Conservation (phyloP, 2,113 vertebrate species). For the Ginglymostoma cirratum region DNA sequence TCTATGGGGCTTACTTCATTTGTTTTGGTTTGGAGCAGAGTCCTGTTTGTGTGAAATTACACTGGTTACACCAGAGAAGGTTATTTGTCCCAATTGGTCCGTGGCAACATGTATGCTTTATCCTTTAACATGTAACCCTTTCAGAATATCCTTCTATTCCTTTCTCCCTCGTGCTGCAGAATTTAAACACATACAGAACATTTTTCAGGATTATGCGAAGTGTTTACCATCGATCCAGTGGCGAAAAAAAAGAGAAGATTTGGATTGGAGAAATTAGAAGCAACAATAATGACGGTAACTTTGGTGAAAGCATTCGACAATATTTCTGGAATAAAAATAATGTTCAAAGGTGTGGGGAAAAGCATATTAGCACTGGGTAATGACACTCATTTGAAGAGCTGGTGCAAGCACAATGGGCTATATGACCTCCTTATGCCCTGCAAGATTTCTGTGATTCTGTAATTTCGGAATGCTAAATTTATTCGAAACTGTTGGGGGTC, state of each 20-base stretch:
- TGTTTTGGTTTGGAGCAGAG: background rate
- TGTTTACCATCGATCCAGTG: background rate
- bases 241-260: background rate
- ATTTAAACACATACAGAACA: background rate
- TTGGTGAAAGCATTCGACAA: background rate
- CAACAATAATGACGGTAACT: background rate
- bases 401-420: no score
- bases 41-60: background rate
- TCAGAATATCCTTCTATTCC: background rate
- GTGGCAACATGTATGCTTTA: background rate
- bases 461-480: background rate
- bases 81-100: background rate
- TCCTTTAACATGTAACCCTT: background rate
- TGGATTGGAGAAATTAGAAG: background rate
- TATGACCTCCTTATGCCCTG: no score
- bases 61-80: background rate
- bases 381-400: no score
- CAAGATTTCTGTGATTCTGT: no score
- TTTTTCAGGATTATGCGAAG: background rate
- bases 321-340: no score
- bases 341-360: no score
- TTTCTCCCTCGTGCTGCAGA: background rate
- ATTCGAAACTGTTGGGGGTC: background rate
- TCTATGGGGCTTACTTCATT: background rate
- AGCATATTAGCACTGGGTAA: no score